These are phyloP conservation scores for Alectura lathami DNA, from an alignment of 2,113 vertebrate species.

Conservation along the genomic window DNA sequence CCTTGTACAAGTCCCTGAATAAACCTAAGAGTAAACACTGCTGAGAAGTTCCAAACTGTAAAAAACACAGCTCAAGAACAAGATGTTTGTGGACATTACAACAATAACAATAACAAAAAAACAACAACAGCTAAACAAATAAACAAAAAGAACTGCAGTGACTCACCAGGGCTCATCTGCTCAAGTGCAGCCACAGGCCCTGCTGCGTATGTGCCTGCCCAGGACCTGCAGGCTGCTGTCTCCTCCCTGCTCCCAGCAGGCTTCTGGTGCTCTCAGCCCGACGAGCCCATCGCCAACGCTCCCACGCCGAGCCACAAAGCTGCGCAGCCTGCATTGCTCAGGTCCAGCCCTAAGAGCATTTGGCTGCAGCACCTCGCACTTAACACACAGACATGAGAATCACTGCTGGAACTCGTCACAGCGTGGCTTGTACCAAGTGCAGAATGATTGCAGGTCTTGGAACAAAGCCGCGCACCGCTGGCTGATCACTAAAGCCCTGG, in stretches of 20 bases:
- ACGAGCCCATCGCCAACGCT: rapidly evolving
- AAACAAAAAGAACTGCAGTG: neutral
- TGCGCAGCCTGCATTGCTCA: neutral
- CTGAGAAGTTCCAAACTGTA: neutral
- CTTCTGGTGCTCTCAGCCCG: neutral
- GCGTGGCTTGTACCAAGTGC: rapidly evolving
- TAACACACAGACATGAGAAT: neutral
- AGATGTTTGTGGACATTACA: neutral
- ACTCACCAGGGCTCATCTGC: neutral
- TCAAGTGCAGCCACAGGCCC: neutral
- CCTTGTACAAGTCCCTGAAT: neutral
- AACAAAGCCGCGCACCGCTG: neutral
- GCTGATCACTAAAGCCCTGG: neutral
- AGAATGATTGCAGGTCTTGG: neutral
- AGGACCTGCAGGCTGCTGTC: neutral
- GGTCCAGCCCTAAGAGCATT: neutral
- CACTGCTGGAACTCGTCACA: neutral
- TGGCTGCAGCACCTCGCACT: neutral
- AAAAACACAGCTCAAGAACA: neutral
- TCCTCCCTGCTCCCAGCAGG: neutral
- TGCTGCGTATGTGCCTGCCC: rapidly evolving
- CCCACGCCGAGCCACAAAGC: rapidly evolving
- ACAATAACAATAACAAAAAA: neutral
- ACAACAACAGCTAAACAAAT: neutral
- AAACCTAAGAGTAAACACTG: neutral